phyloP scores from a whole-genome alignment of 2,113 vertebrate species.

The Eudyptes chrysolophus region DNA sequence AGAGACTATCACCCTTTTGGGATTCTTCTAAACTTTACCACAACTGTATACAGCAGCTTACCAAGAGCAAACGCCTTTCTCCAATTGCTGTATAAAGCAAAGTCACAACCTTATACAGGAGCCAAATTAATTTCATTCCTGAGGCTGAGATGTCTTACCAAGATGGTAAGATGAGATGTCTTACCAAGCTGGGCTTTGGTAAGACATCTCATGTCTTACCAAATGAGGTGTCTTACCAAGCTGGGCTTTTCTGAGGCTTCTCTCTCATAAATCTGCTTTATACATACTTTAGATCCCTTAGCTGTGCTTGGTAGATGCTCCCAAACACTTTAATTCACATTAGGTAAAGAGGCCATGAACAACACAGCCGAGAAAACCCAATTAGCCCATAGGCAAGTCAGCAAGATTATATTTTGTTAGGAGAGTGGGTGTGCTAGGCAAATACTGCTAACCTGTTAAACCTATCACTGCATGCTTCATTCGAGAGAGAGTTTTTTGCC shows the following conservation, averaged over 20 bases:
- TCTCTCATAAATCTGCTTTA: background rate
- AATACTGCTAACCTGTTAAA: background rate
- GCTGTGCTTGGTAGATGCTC: background rate
- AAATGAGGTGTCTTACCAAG: background rate
- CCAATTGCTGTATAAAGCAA: background rate
- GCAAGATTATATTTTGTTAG: background rate
- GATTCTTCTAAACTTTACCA: background rate
- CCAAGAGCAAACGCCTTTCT: background rate
- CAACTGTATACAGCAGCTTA: background rate
- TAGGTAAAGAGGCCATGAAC: background rate
- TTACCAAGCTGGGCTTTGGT: background rate
- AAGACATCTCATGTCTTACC: too few species aligned
- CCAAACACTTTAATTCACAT: background rate
- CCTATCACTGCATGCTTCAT: background rate
- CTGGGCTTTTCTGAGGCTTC: background rate
- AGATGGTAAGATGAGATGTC: too few species aligned
- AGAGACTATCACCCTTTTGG: background rate
- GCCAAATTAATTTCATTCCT: background rate
- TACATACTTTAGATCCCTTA: background rate
- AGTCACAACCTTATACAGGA: background rate
- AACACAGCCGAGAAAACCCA: background rate
- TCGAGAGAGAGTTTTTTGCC: background rate
- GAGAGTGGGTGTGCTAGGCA: background rate
- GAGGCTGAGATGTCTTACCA: background rate
- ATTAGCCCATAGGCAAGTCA: background rate